Evolutionary conservation across 2,113 vertebrate genomes (phyloP).

Genomic region (Argyrosomus japonicus): DNA sequence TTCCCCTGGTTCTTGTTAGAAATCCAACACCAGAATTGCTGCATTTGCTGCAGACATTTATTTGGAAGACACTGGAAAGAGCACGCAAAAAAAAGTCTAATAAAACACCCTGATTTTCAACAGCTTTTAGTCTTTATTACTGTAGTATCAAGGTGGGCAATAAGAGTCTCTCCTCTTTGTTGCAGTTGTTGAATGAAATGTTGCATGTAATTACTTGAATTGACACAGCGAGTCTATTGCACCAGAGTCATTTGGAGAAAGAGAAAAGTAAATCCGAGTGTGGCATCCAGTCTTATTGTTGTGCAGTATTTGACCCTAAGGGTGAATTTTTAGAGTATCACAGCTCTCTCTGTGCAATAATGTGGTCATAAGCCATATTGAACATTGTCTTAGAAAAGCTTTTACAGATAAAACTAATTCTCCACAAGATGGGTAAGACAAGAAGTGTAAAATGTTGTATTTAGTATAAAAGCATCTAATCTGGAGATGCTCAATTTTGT

Average conservation of each 20-base stretch:
- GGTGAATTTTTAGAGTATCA: background rate
- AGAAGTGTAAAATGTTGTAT: background rate
- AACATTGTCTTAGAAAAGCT: background rate
- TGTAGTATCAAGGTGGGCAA: background rate
- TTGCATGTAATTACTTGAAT: slow-evolving; percentile 11
- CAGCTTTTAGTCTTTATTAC: slow-evolving; percentile 14
- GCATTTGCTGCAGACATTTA: slow-evolving; percentile 10
- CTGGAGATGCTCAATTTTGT: background rate
- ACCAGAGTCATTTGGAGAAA: slow-evolving; percentile 1
- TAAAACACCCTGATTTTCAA: slow-evolving; percentile 7
- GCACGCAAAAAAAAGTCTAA: background rate
- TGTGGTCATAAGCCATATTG: background rate
- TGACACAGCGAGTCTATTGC: background rate
- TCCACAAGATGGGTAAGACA: background rate
- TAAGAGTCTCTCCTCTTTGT: background rate
- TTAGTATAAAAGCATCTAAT: background rate
- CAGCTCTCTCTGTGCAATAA: background rate
- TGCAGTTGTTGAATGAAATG: background rate
- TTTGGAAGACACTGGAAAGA: slow-evolving; percentile 4
- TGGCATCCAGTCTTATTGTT: background rate
- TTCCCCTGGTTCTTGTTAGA: slow-evolving; percentile 17
- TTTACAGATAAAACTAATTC: slow-evolving; percentile 1
- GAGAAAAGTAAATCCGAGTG: background rate
- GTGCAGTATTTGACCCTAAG: slow-evolving; percentile 1
- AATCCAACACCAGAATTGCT: slow-evolving; percentile 18